Evolutionary conservation across 2,797 vertebrate species (phyloP).

Genomic region (Helostoma temminkii): DNA sequence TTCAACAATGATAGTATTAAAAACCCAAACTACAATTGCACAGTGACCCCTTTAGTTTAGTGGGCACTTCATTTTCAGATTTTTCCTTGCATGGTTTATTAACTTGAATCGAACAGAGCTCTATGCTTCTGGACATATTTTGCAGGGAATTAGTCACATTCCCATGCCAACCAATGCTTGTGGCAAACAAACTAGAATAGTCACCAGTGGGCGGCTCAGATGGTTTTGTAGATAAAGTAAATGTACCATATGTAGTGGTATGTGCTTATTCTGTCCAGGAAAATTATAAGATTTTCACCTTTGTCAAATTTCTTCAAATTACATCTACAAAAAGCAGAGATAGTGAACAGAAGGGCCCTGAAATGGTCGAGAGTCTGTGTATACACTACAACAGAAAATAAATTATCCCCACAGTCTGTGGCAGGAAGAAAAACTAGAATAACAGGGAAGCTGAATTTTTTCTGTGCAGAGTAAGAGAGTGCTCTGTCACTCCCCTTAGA

Average conservation of each 20-base stretch:
- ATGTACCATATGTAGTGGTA: background rate
- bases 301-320: background rate
- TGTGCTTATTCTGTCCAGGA: background rate
- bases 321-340: conserved; percentile 10
- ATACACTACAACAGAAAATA: background rate
- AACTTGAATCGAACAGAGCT: conserved; percentile 51
- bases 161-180: conserved; percentile 43
- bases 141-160: conserved; percentile 53
- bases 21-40: background rate
- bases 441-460: background rate
- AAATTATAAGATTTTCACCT: background rate
- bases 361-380: background rate
- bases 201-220: conserved; percentile 32
- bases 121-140: conserved; percentile 28
- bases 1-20: background rate
- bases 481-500: background rate
- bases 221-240: conserved; percentile 15
- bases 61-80: background rate
- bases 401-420: background rate
- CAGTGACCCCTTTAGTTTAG: background rate
- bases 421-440: conserved; percentile 9
- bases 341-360: background rate
- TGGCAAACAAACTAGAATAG: conserved; percentile 15
- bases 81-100: conserved; percentile 14
- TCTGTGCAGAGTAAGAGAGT: background rate